A percentile compares a stretch with the other conserved stretches of the same genome.
These are phyloP conservation scores for Brotula barbata DNA, from an alignment of 2,797 vertebrate species.

Conservation along the genomic window DNA sequence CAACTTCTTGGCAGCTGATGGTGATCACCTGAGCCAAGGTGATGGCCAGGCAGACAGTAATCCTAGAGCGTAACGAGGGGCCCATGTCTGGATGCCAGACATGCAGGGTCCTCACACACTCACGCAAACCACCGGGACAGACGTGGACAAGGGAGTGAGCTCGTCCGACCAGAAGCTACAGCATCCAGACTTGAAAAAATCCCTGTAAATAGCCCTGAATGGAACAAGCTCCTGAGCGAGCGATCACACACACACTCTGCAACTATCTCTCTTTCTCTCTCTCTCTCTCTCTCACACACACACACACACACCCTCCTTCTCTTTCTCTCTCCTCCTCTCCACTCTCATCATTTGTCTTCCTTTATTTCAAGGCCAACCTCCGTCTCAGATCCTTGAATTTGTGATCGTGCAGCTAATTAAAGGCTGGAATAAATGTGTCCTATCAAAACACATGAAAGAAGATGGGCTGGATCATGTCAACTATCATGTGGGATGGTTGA, in stretches of 20 bases:
- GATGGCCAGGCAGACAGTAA: constrained; percentile 69
- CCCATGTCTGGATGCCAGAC: constrained; percentile 68
- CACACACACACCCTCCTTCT: constrained; percentile 29
- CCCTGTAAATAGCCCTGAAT: constrained; percentile 66
- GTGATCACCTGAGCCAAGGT: constrained; percentile 71
- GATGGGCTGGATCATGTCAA: neutral
- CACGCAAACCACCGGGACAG: constrained; percentile 13
- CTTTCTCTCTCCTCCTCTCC: constrained; percentile 47
- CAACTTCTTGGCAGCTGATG: constrained; percentile 72
- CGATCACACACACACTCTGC: constrained; percentile 45
- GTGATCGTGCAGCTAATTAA: constrained; percentile 60
- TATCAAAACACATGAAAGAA: constrained; percentile 34
- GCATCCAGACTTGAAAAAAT: constrained; percentile 61
- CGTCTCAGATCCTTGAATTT: constrained; percentile 25
- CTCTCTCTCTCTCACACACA: constrained; percentile 8
- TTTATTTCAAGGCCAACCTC: constrained; percentile 52
- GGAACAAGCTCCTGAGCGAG: constrained; percentile 60
- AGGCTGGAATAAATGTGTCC: constrained; percentile 51
- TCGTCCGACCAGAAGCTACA: constrained; percentile 44
- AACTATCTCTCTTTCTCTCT: constrained; percentile 48
- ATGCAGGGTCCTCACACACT: constrained; percentile 52
- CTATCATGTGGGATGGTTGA: neutral
- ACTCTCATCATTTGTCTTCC: constrained; percentile 47
- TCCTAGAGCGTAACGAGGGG: constrained; percentile 60
- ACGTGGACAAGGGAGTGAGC: constrained; percentile 7